A percentile compares a stretch with the other conserved stretches of the same genome.
phyloP scores from a whole-genome alignment of 2,113 vertebrate species.

The Megaptera novaeangliae region DNA sequence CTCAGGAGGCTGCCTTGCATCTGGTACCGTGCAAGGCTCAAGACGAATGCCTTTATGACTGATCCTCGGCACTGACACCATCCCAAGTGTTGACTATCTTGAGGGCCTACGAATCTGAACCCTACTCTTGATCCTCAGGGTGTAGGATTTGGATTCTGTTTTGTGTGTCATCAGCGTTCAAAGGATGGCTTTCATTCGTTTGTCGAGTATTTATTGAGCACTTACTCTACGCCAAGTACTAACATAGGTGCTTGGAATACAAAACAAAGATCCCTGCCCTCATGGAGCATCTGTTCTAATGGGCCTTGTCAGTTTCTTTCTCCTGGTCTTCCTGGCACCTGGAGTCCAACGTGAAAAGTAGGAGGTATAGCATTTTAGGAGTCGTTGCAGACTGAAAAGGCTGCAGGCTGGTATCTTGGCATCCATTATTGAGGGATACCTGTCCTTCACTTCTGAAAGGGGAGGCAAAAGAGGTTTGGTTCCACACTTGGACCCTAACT shows the following conservation, averaged over 20 bases:
- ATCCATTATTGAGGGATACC: background rate
- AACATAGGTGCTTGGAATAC: background rate
- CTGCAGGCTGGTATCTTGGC: background rate
- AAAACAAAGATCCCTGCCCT: background rate
- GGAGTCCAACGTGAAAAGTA: background rate
- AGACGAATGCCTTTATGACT: background rate
- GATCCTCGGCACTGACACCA: fast-evolving
- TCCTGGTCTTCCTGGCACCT: background rate
- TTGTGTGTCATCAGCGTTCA: background rate
- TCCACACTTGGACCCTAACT: background rate
- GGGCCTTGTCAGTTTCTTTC: background rate
- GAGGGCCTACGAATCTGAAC: background rate
- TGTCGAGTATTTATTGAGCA: background rate
- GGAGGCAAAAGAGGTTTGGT: background rate
- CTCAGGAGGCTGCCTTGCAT: background rate
- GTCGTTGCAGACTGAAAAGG: background rate
- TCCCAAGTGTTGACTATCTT: background rate
- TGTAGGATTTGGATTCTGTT: background rate
- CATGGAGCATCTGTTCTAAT: background rate
- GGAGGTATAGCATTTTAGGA: background rate
- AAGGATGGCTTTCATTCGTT: background rate
- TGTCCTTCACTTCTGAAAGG: background rate
- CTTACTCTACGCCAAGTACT: background rate
- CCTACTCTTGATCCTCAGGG: background rate
- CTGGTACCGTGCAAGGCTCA: background rate